These are phyloP conservation scores for Leptestheria dahalacensis DNA, from an alignment of 1,140 invertebrate genomes.

Conservation along the genomic window DNA sequence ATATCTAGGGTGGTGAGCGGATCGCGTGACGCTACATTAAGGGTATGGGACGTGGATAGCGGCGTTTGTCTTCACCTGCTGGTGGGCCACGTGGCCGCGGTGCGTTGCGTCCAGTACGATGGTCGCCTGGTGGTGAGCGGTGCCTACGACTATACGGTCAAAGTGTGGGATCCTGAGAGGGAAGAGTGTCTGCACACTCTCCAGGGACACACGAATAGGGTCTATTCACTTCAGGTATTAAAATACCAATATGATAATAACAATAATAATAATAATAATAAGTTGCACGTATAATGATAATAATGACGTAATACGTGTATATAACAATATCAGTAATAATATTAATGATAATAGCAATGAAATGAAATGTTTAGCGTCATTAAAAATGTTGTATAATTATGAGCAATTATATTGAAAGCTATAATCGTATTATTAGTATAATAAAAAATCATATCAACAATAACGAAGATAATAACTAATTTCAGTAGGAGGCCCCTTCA, in stretches of 20 bases:
- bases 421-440: too few species aligned
- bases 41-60: slow-evolving; percentile 17
- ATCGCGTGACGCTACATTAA: slow-evolving; percentile 52
- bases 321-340: neutral
- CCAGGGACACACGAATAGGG: slow-evolving; percentile 90
- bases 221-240: slow-evolving; percentile 90
- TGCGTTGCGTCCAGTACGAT: slow-evolving; percentile 97
- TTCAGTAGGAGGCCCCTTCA: too few species aligned
- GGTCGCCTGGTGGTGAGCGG: slow-evolving; percentile 88
- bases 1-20: slow-evolving; percentile 78
- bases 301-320: neutral
- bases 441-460: too few species aligned
- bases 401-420: too few species aligned
- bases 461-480: too few species aligned
- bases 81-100: slow-evolving; percentile 89
- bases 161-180: slow-evolving; percentile 93
- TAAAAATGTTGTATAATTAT: too few species aligned
- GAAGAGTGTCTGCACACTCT: slow-evolving; percentile 91
- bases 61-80: slow-evolving; percentile 70
- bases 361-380: too few species aligned
- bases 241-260: neutral
- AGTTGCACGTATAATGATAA: neutral
- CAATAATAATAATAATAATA: neutral
- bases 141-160: slow-evolving; percentile 96
- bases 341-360: neutral